These are phyloP conservation scores for Perdita meconis DNA, from an alignment of 2,888 invertebrate genomes.

Conservation along the genomic window DNA sequence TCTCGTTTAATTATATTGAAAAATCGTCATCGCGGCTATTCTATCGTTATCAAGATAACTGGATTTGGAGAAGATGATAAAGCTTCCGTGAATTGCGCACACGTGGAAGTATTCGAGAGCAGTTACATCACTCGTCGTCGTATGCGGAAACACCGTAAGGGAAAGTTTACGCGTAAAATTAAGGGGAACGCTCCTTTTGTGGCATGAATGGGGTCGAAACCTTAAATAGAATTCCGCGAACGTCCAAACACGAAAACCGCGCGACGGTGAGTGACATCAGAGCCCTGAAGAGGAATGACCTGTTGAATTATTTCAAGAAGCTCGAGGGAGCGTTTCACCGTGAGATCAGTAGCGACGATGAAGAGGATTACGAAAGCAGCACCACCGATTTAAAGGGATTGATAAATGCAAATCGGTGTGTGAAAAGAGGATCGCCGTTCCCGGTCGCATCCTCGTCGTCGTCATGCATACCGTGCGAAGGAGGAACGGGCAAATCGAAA, in stretches of 20 bases:
- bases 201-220: conserved; percentile 1
- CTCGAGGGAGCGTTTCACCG: conserved; percentile 36
- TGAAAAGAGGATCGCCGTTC: background rate
- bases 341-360: conserved; percentile 30
- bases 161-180: background rate
- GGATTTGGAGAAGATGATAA: no score
- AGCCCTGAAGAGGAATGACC: conserved; percentile 30
- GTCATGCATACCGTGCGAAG: background rate
- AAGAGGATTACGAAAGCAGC: conserved; percentile 36
- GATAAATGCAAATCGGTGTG: background rate
- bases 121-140: background rate
- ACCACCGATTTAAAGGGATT: background rate
- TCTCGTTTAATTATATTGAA: background rate
- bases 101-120: no score
- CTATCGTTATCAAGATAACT: no score
- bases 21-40: no score
- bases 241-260: conserved; percentile 5
- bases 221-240: background rate
- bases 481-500: background rate
- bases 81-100: no score
- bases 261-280: background rate
- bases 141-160: background rate
- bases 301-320: conserved; percentile 52
- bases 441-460: background rate
- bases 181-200: background rate